A percentile compares a stretch with the other conserved stretches of the same genome.
phyloP scores from a whole-genome alignment of 2,888 invertebrate species.

The Tenthredo notha region DNA sequence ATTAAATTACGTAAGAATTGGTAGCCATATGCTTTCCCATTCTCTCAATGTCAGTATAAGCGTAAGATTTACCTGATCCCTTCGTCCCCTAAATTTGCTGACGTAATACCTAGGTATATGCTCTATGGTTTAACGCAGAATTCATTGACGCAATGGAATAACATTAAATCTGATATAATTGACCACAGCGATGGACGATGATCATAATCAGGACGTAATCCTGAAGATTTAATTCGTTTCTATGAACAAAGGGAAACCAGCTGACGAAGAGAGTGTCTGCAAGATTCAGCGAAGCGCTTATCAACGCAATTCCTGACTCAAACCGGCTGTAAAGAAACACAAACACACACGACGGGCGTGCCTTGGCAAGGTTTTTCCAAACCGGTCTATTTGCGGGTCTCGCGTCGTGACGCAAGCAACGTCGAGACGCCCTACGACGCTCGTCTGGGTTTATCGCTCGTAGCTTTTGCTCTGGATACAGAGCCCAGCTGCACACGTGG shows the following conservation, averaged over 20 bases:
- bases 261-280: background rate
- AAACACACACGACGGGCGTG: slow-evolving; percentile 22
- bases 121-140: background rate
- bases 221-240: slow-evolving; percentile 10
- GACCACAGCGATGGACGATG: background rate
- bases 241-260: slow-evolving; percentile 12
- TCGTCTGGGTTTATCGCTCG: background rate
- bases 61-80: background rate
- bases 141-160: background rate
- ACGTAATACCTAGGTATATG: background rate
- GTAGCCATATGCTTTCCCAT: background rate
- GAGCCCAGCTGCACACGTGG: slow-evolving; percentile 22
- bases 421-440: slow-evolving; percentile 34
- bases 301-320: slow-evolving; percentile 39
- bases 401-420: slow-evolving; percentile 44
- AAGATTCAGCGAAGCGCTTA: slow-evolving; percentile 48
- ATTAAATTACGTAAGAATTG: background rate
- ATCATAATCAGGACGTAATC: background rate
- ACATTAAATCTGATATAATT: background rate
- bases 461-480: slow-evolving; percentile 32
- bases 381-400: slow-evolving; percentile 52
- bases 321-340: slow-evolving; percentile 27
- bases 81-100: background rate
- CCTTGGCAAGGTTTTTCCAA: slow-evolving; percentile 53
- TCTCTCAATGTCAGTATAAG: background rate